Conservation (phyloP, 1,140 invertebrate genomes). For the Antheraea pernyi region DNA sequence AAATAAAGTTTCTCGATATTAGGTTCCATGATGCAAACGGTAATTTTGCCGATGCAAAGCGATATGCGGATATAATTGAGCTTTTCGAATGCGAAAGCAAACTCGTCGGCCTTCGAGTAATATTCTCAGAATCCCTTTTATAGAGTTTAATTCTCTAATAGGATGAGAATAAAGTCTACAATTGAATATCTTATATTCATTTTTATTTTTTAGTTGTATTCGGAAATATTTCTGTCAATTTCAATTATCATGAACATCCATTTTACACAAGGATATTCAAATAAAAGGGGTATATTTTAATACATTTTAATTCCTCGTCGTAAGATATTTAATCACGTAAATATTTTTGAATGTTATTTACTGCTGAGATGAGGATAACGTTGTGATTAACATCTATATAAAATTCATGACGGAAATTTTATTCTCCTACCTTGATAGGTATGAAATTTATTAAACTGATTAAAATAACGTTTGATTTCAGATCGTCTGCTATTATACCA, state of each 20-base stretch:
- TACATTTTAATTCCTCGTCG: too few relatives aligned
- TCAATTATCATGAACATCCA: background rate
- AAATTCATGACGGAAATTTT: too few relatives aligned
- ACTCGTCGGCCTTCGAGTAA: conserved; percentile 59
- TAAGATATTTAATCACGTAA: too few relatives aligned
- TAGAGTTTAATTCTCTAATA: background rate
- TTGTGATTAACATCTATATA: too few relatives aligned
- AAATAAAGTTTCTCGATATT: conserved; percentile 19
- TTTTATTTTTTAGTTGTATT: background rate
- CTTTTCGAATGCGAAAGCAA: conserved; percentile 64
- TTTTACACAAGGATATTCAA: background rate
- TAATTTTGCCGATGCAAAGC: conserved; percentile 30
- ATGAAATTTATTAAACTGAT: too few relatives aligned
- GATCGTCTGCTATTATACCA: conserved; percentile 97
- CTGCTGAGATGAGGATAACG: too few relatives aligned
- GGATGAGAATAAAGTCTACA: background rate
- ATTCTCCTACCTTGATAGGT: too few relatives aligned
- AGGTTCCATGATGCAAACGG: conserved; percentile 15
- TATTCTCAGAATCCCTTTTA: conserved; percentile 8
- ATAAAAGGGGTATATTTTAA: background rate
- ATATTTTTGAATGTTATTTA: too few relatives aligned
- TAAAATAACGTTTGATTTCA: conserved; percentile 48
- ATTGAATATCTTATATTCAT: background rate
- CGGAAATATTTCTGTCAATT: background rate
- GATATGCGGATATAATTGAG: conserved; percentile 60